Percentiles rank a stretch among this genome's conserved stretches.
Evolutionary conservation across 2,797 vertebrate genomes (phyloP).

Genomic region (Phylloscopus collybita): DNA sequence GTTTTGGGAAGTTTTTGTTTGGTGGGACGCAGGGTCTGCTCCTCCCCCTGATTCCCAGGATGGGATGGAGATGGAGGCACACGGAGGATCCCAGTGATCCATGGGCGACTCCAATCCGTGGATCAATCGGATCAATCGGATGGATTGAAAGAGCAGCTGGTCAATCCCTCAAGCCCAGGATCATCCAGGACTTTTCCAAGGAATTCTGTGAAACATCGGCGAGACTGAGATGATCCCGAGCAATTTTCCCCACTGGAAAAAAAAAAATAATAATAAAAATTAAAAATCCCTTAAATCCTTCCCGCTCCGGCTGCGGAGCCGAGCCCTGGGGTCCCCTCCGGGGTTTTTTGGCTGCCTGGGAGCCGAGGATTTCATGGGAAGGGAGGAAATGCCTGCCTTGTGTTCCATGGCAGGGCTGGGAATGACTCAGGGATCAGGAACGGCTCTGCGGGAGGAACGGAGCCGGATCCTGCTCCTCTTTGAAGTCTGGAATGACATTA

Average conservation of each 20-base stretch:
- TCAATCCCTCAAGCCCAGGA: background rate
- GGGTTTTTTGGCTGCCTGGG: background rate
- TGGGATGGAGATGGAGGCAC: background rate
- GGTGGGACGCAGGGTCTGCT: rapidly evolving
- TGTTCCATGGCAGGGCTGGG: background rate
- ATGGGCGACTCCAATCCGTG: rapidly evolving
- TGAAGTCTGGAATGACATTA: background rate
- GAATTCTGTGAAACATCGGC: rapidly evolving
- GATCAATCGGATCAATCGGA: too few relatives aligned
- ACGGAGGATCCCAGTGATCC: background rate
- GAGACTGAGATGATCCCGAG: rapidly evolving
- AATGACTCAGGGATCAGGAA: conserved; percentile 13
- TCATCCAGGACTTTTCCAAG: background rate
- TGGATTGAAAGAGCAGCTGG: rapidly evolving
- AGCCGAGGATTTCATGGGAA: background rate
- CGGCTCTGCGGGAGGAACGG: background rate
- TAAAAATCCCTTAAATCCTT: background rate
- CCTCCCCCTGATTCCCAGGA: rapidly evolving
- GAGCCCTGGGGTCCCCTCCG: background rate
- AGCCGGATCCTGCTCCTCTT: background rate
- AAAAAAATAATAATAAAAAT: background rate
- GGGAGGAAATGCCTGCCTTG: background rate
- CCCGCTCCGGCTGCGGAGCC: rapidly evolving
- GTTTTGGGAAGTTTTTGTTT: background rate
- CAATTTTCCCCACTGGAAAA: background rate